Conservation (phyloP, 2,888 invertebrate genomes). For the Thereva nobilitata region DNA sequence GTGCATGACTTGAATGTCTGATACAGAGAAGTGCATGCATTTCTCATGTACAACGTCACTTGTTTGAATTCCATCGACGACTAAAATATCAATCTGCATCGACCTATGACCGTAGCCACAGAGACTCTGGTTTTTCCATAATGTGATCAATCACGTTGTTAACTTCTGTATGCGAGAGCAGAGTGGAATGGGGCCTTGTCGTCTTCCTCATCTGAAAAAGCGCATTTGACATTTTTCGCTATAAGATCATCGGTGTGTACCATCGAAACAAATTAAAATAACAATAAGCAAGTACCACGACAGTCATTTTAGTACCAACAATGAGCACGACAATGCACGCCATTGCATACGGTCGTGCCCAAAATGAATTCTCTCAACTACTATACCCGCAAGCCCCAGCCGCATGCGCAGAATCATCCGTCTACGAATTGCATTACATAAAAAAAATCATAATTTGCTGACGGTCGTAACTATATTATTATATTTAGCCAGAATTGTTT, state of each 20-base stretch:
- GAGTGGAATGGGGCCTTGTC: slow-evolving; percentile 3
- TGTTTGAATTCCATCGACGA: neutral
- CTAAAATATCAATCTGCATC: slow-evolving; percentile 14
- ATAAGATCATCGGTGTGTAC: slow-evolving; percentile 18
- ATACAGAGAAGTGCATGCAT: too few species aligned
- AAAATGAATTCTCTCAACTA: neutral
- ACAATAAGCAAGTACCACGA: neutral
- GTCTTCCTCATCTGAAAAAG: slow-evolving; percentile 1
- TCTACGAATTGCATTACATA: slow-evolving; percentile 2
- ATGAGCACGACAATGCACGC: slow-evolving; percentile 2
- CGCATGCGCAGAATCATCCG: neutral
- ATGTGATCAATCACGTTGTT: slow-evolving; percentile 23
- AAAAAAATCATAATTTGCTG: slow-evolving; percentile 15
- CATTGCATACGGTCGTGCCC: slow-evolving; percentile 14
- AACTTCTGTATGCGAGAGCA: slow-evolving; percentile 2
- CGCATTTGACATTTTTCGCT: slow-evolving; percentile 21
- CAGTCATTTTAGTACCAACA: neutral
- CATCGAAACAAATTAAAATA: slow-evolving; percentile 28
- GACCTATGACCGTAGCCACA: slow-evolving; percentile 13
- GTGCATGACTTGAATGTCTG: too few species aligned
- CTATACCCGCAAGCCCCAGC: neutral
- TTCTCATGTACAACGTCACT: slow-evolving; percentile 1
- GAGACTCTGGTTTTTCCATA: neutral
- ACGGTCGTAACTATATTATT: slow-evolving; percentile 1
- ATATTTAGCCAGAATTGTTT: slow-evolving; percentile 5